Base-by-base conservation (phyloP, 2,888 invertebrate genomes). In the Himalopsyche kuldschensis region DNA sequence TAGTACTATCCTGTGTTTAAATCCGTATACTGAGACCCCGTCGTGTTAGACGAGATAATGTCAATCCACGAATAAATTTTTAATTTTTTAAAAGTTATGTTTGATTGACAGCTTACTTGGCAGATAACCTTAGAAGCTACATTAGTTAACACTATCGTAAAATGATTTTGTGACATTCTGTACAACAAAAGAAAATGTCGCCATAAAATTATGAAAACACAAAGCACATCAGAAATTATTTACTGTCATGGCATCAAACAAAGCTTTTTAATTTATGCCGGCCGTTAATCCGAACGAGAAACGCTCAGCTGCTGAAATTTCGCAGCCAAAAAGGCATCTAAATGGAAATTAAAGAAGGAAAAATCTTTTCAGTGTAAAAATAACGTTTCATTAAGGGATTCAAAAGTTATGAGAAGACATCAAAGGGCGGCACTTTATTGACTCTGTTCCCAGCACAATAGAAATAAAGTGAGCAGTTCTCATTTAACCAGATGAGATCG, bases 391-490 rank as follows among this genome's bases (percentile, higher is more conserved):
- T 55, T 78, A 47, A 30, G 20, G 20, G 78, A 47, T 78, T 30
- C 15, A 20, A 46, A 48, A 78, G 46, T 78, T 78, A 78, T 78
- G 78, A 78, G 47, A 78, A 31, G 78, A 78, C 78, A 48, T 78
- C 78, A 78, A 78, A 78, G 78, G n/a, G 27, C 41, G 78, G 27
- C 17, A 20, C 46, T 78, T 46, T 47, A 78, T 78, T 48, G 47
- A 47, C 78, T 78, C 48, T 78, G 78, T 48, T 24, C 48, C 27
- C 15, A 27, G 47, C 75, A 80, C 82, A 79, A 83, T 75, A 75
- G 69, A 20, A 69, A 79, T 75, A 75, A 79, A 46, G 77, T 30
- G 80, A 83, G 78, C 48, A 77, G 80, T 55, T 55, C 83, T 78
- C 78, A 35, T 15, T 32, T 31, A 69, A 46, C 69, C 35, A 69